Percentiles rank a stretch among this genome's conserved stretches.
Evolutionary conservation across 2,888 invertebrate genomes (phyloP).

Genomic region (Brachyptera risi): DNA sequence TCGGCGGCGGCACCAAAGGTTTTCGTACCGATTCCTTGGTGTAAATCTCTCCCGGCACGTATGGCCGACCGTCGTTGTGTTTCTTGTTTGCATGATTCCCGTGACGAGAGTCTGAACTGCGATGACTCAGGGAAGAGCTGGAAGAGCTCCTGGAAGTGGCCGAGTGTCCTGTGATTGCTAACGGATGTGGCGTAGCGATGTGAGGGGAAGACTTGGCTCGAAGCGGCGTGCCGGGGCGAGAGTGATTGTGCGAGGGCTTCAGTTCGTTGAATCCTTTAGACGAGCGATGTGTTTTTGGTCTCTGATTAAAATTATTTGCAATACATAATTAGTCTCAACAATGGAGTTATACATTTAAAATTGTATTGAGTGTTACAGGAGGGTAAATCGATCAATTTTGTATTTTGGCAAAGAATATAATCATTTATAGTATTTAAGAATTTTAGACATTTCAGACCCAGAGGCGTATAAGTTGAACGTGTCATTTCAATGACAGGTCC

Average conservation of each 20-base stretch:
- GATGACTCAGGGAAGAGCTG: background rate
- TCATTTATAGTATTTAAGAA: too few relatives aligned
- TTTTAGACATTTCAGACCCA: too few relatives aligned
- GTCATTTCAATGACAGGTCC: too few relatives aligned
- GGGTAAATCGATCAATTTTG: too few relatives aligned
- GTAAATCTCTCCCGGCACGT: conserved; percentile 10
- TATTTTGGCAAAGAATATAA: too few relatives aligned
- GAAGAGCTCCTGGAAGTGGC: background rate
- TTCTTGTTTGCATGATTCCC: background rate
- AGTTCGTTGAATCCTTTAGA: conserved; percentile 18
- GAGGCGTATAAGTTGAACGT: too few relatives aligned
- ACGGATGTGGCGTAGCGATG: background rate
- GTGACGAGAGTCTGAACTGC: background rate
- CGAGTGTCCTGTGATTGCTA: conserved; percentile 16
- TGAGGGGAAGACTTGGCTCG: conserved; percentile 9
- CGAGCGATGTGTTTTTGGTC: conserved; percentile 42
- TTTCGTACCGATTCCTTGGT: background rate
- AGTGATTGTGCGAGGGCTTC: background rate
- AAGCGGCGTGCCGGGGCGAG: background rate
- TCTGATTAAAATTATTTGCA: background rate
- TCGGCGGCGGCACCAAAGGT: conserved; percentile 14
- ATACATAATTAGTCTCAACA: background rate
- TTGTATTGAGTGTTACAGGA: too few relatives aligned
- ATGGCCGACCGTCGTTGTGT: background rate
- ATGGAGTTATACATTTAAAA: too few relatives aligned